A percentile compares a stretch with the other conserved stretches of the same genome.
These are phyloP conservation scores for Hemibagrus guttatus DNA, from an alignment of 2,797 vertebrate genomes.

Conservation along the genomic window DNA sequence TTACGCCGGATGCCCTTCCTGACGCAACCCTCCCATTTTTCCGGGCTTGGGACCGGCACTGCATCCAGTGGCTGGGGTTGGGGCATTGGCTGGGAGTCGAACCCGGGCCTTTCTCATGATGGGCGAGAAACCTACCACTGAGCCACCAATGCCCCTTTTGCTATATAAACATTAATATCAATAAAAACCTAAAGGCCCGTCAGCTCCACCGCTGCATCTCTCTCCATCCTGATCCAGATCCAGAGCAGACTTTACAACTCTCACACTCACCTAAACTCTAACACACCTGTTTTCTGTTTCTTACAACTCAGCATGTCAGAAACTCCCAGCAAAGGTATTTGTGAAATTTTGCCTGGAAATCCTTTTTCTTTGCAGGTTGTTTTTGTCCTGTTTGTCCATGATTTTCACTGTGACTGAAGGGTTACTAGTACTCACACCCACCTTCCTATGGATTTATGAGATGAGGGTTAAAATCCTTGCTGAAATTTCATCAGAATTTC, in stretches of 20 bases:
- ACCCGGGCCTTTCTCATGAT: too few relatives aligned
- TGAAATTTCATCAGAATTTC: not conserved
- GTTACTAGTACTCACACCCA: not conserved
- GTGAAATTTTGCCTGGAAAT: too few relatives aligned
- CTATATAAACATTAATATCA: too few relatives aligned
- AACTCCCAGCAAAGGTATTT: not conserved
- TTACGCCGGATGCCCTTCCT: too few relatives aligned
- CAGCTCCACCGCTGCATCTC: too few relatives aligned
- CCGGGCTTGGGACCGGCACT: too few relatives aligned
- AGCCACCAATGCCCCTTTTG: too few relatives aligned
- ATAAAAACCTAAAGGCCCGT: too few relatives aligned
- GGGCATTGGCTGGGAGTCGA: too few relatives aligned
- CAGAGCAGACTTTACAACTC: not conserved
- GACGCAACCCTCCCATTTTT: too few relatives aligned
- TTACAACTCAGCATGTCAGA: not conserved
- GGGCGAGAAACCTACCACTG: too few relatives aligned
- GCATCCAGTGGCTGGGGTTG: too few relatives aligned
- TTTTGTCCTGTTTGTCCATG: not conserved
- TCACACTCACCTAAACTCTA: not conserved
- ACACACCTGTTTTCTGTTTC: not conserved
- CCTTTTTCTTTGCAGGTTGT: not conserved
- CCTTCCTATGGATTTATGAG: not conserved
- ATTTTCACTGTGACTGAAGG: not conserved
- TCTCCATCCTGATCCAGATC: not conserved
- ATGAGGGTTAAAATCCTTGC: not conserved